Evolutionary conservation across 2,888 invertebrate species (phyloP), one percentile per base, ranked within the genome.

Genomic region (Drosophila parthenogenetica): DNA sequence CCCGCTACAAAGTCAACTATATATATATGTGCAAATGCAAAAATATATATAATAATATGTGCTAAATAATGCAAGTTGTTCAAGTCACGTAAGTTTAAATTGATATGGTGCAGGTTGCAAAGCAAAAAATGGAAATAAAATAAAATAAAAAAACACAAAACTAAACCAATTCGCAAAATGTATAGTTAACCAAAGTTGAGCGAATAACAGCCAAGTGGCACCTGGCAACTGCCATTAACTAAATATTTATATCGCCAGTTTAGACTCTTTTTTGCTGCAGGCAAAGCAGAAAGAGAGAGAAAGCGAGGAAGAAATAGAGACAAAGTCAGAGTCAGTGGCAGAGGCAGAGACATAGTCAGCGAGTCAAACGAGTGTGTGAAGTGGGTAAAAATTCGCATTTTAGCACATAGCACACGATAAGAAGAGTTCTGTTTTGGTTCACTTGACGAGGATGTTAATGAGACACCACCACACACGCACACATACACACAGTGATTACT

Each of bases 51-150:
- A 39, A 57, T 16, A 42, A 32, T 66, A 73, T 83, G 68, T 71
- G 68, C 77, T 64, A 69, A 77, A 77, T 77, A 80, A 60, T 69
- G 83, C 82, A 79, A 62, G 82, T 81, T 70, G 77, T 70, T 63
- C 68, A 69, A 89, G 85, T 85, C 85, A 85, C 89, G 85, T 85
- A 89, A 82, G 69, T 68, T 69, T 58, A 74, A 79, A 87, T 73
- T 82, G 84, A 87, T 89, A 88, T 65, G 65, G 69, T 46, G 65
- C 65, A 60, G 57, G 60, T 77, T 59, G 69, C 39, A 48, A 10
- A 16, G 39, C 42, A 55, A 16, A 39, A 40, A 50, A 48, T 16
- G 13, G 8, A 13, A 5, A 35, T 13, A 35, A 8, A 35, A 35
- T 35, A 4, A 35, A 35, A 3, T 10, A 10, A 35, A 35, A 43